Percentiles rank a stretch among this genome's conserved stretches.
Evolutionary conservation across 2,888 invertebrate species (phyloP).

Genomic region (Tachina fera): DNA sequence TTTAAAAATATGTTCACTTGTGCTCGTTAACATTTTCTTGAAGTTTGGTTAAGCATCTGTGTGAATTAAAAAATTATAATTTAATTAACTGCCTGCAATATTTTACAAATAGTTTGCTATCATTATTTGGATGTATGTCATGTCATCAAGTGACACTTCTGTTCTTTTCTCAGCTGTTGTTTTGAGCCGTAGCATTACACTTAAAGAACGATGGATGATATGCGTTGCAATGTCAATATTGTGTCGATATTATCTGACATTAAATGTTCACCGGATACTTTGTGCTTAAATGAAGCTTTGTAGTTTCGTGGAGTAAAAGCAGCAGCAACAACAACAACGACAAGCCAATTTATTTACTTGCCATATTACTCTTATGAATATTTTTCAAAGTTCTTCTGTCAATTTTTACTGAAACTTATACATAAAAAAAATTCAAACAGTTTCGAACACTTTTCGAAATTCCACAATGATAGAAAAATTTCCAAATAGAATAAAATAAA

Average conservation of each 20-base stretch:
- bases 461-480: too few species aligned
- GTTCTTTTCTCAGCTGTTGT: slow-evolving; percentile 67
- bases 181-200: slow-evolving; percentile 33
- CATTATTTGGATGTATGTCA: neutral
- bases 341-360: neutral
- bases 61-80: slow-evolving; percentile 19
- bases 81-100: neutral
- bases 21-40: neutral
- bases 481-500: too few species aligned
- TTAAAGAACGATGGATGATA: neutral
- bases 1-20: neutral
- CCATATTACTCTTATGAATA: neutral
- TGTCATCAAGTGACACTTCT: slow-evolving; percentile 19
- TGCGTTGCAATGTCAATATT: slow-evolving; percentile 8
- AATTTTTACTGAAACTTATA: too few species aligned
- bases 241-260: slow-evolving; percentile 79
- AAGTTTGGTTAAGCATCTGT: neutral
- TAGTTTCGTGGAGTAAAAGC: too few species aligned
- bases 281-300: slow-evolving; percentile 7
- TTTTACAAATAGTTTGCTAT: neutral
- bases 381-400: neutral
- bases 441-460: too few species aligned
- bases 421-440: too few species aligned
- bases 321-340: neutral
- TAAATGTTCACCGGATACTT: slow-evolving; percentile 67